Evolutionary conservation across 2,888 invertebrate species (phyloP), one percentile per base, ranked within the genome.

Genomic region (Sympetrum striolatum): DNA sequence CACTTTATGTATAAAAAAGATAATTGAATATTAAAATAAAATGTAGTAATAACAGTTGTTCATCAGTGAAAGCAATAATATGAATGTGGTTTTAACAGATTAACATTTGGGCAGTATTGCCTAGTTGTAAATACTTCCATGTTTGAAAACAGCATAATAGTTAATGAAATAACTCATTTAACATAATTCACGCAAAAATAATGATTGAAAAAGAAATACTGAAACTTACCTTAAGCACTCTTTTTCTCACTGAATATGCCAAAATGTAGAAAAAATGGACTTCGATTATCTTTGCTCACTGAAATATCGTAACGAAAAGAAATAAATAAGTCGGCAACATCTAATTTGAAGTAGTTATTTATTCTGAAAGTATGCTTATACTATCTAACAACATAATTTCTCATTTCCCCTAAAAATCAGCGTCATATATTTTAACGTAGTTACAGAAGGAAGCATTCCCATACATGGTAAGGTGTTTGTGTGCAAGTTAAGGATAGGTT

Each of bases 401-500:
- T 73, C 73, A 25, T 73, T 31, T 64, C 31, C 22, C 10, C 31
- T 31, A 5, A 73, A 31, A 31, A 31, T 31, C 14, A 73, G 25
- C 25, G 31, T 31, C 31, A 73, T 31, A 31, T 31, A 25, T 31
- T 73, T 73, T 73, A 73, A 73, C 31, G 73, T 25, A 73, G 73
- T 73, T 14, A 31, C 37, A 35, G 22, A 37, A 15, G 37, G 60
- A 64, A 86, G 86, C 86, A 60, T 60, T 60, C 37, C 86, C 86
- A 86, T 86, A 86, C 58, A 86, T 64, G 86, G 86, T 60, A 60
- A 86, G 18, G 64, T 60, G 86, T 86, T 86, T 86, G 86, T 60
- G 73, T 73, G 73, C 25, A 60, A 86, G 60, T 86, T 60, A 60
- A 60, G 86, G 86, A 86, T 86, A 86, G 58, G 58, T 86, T 86